phyloP scores from a whole-genome alignment of 1,140 invertebrate genomes.

The Drosophila repletoides region DNA sequence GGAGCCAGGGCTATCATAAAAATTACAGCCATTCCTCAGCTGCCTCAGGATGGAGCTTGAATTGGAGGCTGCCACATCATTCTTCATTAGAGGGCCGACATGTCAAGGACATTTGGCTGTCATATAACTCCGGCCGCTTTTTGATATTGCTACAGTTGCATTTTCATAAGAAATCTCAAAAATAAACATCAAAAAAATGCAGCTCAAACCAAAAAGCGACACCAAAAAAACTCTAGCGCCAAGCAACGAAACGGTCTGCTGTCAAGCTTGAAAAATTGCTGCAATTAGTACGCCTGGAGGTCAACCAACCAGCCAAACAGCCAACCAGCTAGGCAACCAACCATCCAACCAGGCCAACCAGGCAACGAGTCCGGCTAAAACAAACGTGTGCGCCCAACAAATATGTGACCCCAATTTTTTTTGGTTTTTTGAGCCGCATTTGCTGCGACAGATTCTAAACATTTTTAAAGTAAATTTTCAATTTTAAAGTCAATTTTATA shows the following conservation, averaged over 20 bases:
- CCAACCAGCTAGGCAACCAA: not conserved
- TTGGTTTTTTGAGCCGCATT: not conserved
- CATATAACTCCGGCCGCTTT: constrained; percentile 15
- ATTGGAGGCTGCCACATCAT: constrained; percentile 17
- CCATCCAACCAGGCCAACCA: not conserved
- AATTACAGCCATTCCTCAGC: constrained; percentile 32
- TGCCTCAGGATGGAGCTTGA: not conserved
- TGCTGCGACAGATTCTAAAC: constrained; percentile 10
- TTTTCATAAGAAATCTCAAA: constrained; percentile 22
- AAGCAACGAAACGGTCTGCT: not conserved
- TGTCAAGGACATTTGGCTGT: constrained; percentile 26
- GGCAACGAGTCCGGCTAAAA: not conserved
- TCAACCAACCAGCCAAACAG: constrained; percentile 21
- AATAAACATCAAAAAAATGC: not conserved
- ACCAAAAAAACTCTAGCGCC: not conserved
- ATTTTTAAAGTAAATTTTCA: not conserved
- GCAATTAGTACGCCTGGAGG: constrained; percentile 43
- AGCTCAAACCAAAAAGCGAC: not conserved
- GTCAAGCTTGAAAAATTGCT: constrained; percentile 40
- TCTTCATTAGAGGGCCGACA: constrained; percentile 38
- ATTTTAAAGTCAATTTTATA: not conserved
- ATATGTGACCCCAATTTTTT: constrained; percentile 36
- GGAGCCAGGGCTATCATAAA: not conserved
- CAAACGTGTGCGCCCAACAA: constrained; percentile 26
- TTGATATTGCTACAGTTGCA: constrained; percentile 33